Conservation (phyloP, 92 coral and sea anemone genomes). For the Blastomussa wellsi region DNA sequence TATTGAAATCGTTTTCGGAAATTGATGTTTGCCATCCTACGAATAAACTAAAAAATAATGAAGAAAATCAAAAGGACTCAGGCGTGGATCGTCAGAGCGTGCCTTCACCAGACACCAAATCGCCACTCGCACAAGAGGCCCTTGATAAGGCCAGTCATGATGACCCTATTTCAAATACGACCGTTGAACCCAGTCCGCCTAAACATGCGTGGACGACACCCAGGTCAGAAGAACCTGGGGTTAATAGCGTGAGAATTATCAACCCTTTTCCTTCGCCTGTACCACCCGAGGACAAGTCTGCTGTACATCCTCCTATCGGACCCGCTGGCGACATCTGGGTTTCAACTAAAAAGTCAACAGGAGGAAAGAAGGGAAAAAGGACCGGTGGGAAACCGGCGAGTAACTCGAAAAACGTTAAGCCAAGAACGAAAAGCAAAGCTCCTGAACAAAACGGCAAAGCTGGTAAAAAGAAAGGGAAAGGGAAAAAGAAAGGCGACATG, state of each 20-base stretch:
- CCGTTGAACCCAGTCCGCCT: conserved; percentile 24
- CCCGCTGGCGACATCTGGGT: conserved; percentile 13
- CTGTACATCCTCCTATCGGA: conserved; percentile 72
- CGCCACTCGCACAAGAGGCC: conserved; percentile 3
- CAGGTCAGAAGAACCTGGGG: conserved; percentile 27
- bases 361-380: conserved; percentile 45
- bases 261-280: conserved; percentile 94
- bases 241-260: conserved; percentile 62
- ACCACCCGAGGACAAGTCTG: conserved; percentile 65
- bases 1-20: conserved; percentile 23
- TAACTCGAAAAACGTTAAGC: conserved; percentile 7
- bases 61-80: background rate
- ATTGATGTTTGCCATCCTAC: background rate
- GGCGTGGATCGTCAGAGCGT: background rate
- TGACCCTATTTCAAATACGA: background rate
- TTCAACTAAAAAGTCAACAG: conserved; percentile 1
- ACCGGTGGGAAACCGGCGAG: conserved; percentile 15
- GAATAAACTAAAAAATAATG: background rate
- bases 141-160: background rate
- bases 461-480: conserved; percentile 56
- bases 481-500: conserved; percentile 43
- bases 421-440: conserved; percentile 14
- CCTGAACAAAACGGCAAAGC: conserved; percentile 22
- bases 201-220: conserved; percentile 62
- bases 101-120: background rate